phyloP scores from a whole-genome alignment of 2,113 vertebrate genomes.

The Ascaphus truei region DNA sequence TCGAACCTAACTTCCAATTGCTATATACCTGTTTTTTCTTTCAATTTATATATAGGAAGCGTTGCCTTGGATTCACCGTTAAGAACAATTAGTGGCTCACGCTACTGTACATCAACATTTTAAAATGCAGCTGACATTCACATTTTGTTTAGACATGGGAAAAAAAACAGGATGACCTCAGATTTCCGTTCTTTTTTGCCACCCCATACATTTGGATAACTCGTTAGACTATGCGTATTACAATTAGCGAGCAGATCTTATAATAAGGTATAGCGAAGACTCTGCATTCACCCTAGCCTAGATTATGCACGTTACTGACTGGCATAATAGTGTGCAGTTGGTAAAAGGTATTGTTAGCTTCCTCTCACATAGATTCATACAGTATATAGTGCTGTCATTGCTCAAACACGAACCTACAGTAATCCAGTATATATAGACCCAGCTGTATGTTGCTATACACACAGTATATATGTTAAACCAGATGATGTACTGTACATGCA shows the following conservation, averaged over 20 bases:
- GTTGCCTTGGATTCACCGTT: background rate
- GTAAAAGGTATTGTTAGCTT: no score
- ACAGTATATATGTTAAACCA: background rate
- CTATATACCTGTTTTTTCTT: no score
- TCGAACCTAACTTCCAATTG: no score
- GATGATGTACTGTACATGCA: background rate
- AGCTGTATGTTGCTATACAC: background rate
- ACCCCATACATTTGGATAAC: background rate
- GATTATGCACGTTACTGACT: background rate
- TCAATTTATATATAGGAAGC: background rate
- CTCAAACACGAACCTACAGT: background rate
- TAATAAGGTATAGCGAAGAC: background rate
- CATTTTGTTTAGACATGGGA: conserved; percentile 1
- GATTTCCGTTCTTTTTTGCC: conserved; percentile 1
- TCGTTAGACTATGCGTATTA: no score
- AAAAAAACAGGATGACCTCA: conserved; percentile 19
- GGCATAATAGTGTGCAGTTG: background rate
- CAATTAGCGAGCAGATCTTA: background rate
- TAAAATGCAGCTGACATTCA: conserved; percentile 7
- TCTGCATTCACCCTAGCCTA: background rate
- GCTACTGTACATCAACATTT: background rate
- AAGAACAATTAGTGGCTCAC: background rate
- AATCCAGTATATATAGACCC: no score
- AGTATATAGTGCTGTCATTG: background rate
- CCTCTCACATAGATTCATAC: no score